Evolutionary conservation across 2,797 vertebrate species (phyloP).

Genomic region (Apogon hyalosoma): DNA sequence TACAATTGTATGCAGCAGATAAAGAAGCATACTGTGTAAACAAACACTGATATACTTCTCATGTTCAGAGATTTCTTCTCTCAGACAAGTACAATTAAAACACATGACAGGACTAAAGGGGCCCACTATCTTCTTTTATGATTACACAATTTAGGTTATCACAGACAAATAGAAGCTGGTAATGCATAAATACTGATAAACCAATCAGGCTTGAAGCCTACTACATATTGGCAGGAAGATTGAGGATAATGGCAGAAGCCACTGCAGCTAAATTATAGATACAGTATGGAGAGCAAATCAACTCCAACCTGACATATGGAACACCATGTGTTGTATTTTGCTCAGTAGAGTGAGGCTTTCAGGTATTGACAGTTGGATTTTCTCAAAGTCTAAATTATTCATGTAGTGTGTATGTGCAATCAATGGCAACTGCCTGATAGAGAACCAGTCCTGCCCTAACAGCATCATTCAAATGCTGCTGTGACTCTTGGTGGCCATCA

Average conservation of each 20-base stretch:
- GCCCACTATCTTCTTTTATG: constrained; percentile 39
- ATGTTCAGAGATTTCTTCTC: constrained; percentile 46
- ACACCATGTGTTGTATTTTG: constrained; percentile 51
- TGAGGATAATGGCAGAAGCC: constrained; percentile 58
- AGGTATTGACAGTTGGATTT: constrained; percentile 80
- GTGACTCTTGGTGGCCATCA: constrained; percentile 44
- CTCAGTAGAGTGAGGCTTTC: constrained; percentile 76
- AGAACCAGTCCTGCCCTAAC: constrained; percentile 62
- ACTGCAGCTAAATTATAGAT: constrained; percentile 58
- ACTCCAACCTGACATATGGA: constrained; percentile 31
- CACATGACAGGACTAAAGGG: constrained; percentile 26
- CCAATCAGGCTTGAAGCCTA: constrained; percentile 48
- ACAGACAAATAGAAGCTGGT: constrained; percentile 41
- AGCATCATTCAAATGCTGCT: constrained; percentile 47
- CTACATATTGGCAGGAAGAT: constrained; percentile 48
- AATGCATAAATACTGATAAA: constrained; percentile 49
- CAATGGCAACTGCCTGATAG: constrained; percentile 66
- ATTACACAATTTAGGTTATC: constrained; percentile 67
- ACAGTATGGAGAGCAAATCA: constrained; percentile 39
- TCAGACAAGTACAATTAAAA: constrained; percentile 56
- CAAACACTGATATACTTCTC: constrained; percentile 52
- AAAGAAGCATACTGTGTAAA: constrained; percentile 55
- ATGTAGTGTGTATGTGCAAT: constrained; percentile 69
- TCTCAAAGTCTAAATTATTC: constrained; percentile 82
- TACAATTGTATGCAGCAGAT: constrained; percentile 47